Evolutionary conservation across 2,888 invertebrate species (phyloP), one percentile per base, ranked within the genome.

Genomic region (Homarus gammarus): DNA sequence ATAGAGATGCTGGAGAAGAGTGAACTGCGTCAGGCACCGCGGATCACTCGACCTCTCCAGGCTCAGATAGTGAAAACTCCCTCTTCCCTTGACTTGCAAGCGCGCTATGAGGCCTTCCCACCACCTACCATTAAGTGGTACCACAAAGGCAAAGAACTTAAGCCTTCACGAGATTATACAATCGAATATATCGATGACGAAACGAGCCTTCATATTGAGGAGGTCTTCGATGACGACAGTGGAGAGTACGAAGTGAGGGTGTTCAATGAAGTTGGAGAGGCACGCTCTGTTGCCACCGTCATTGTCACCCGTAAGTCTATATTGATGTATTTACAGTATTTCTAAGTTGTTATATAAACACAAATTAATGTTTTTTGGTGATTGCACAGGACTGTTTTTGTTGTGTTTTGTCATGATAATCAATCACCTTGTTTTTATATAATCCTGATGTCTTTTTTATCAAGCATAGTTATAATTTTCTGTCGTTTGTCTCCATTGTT

Each of bases 211-310:
- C 95, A 94, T 92, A 95, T 98, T 90, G 94, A 95, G 61, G 96
- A 96, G 92, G 95, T 95, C 93, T 95, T 95, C 72, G 96, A 96
- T 93, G 96, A 96, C 93, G 96, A 97, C 93, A 95, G 95, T 90
- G 98, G 98, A 44, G 97, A 97, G 94, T 98, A 98, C 94, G 98
- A 98, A 95, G 96, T 98, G 22, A 95, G 96, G 40, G 96, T 97
- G n/a, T 95, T 96, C 93, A 97, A 97, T 94, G 95, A 95, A 90
- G 96, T 95, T 75, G 96, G 97, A 18, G 96, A 97, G 93, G 96
- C 96, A 1, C 96, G 96, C 93, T 96, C 97, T 56, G 96, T 97
- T 2, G 96, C 97, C 89, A 96, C 97, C 0, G 96, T 98, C n/a
- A 96, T 96, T 90, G 95, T 98, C 27, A 95, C 95, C 61, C 95